Conservation (phyloP, 1,140 invertebrate species). For the Oreohelix idahoensis region DNA sequence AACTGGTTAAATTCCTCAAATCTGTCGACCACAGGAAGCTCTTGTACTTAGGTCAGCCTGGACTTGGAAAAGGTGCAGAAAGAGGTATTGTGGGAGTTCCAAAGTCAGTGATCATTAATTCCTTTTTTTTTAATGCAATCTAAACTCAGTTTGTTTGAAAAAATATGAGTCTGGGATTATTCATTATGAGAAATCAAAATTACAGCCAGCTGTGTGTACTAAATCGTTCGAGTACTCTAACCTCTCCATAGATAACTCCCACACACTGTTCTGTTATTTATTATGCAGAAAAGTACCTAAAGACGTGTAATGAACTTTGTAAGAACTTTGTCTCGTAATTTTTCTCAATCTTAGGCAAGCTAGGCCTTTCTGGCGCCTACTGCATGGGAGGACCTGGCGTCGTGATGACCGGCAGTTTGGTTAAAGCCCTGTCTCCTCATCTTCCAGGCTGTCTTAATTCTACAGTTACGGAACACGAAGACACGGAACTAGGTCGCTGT, state of each 20-base stretch:
- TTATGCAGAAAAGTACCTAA: no score
- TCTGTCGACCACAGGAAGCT: constrained; percentile 89
- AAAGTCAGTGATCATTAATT: no score
- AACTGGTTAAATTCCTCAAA: constrained; percentile 85
- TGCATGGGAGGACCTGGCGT: constrained; percentile 94
- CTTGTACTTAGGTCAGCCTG: constrained; percentile 80
- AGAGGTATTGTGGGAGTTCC: constrained; percentile 24
- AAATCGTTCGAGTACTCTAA: no score
- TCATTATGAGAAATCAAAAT: no score
- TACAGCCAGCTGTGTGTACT: no score
- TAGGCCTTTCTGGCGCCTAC: constrained; percentile 7
- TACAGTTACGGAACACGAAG: constrained; percentile 94
- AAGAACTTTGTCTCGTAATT: neutral
- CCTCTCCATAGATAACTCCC: no score
- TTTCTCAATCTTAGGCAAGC: constrained; percentile 1
- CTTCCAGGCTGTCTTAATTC: constrained; percentile 83
- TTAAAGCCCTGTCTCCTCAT: constrained; percentile 76
- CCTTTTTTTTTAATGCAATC: no score
- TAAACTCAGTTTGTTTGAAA: no score
- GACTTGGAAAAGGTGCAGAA: constrained; percentile 82
- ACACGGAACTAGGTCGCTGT: constrained; percentile 96
- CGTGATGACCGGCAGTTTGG: constrained; percentile 76
- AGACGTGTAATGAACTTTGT: no score
- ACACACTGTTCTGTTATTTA: no score
- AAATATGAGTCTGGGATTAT: no score